Evolutionary conservation across 2,797 vertebrate genomes (phyloP).

Genomic region (Rhadinocentrus ornatus): DNA sequence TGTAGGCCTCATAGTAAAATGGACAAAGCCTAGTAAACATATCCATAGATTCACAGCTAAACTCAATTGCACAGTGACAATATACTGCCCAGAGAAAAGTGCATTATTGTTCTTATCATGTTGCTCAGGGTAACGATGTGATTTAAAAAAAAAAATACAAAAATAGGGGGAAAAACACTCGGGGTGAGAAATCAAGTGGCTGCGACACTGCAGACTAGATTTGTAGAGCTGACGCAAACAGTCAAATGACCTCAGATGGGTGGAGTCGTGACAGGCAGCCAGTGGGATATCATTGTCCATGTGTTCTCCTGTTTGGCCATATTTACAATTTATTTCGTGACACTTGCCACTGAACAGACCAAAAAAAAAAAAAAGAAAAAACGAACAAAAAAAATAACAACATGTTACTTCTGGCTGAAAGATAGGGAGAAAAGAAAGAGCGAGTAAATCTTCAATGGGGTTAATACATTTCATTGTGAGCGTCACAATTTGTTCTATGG

Average conservation of each 20-base stretch:
- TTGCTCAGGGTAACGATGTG: slow-evolving; percentile 93
- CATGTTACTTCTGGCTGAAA: slow-evolving; percentile 90
- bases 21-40: slow-evolving; percentile 49
- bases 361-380: slow-evolving; percentile 68
- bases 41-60: slow-evolving; percentile 65
- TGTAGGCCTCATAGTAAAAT: slow-evolving; percentile 59
- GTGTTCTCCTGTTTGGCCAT: slow-evolving; percentile 78
- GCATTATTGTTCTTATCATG: slow-evolving; percentile 95
- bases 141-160: slow-evolving; percentile 48
- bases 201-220: slow-evolving; percentile 58
- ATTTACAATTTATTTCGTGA: slow-evolving; percentile 88
- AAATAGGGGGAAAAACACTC: slow-evolving; percentile 32
- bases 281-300: slow-evolving; percentile 74
- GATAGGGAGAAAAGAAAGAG: slow-evolving; percentile 71
- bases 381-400: slow-evolving; percentile 41
- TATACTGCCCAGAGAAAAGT: slow-evolving; percentile 94
- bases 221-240: slow-evolving; percentile 65
- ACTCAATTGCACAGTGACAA: slow-evolving; percentile 90
- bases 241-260: slow-evolving; percentile 75
- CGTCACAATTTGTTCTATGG: slow-evolving; percentile 94
- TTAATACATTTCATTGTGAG: slow-evolving; percentile 87
- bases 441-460: slow-evolving; percentile 87
- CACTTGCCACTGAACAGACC: slow-evolving; percentile 97
- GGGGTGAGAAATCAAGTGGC: slow-evolving; percentile 47
- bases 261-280: slow-evolving; percentile 65